phyloP scores from a whole-genome alignment of 2,797 vertebrate species.

The Mormyrops boulengeri region DNA sequence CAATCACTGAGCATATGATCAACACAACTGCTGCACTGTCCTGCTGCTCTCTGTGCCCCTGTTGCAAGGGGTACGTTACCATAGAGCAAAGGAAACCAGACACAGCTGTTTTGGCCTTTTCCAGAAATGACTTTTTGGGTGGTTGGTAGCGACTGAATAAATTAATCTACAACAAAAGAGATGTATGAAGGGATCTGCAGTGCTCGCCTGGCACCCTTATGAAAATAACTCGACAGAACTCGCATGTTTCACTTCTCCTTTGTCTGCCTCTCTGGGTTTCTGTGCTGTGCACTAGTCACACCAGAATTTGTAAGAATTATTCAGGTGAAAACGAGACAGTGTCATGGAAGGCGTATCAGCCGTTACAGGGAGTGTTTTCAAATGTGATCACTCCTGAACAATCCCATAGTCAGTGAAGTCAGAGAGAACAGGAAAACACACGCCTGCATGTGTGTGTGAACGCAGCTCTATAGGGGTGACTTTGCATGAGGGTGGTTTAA shows the following conservation, averaged over 20 bases:
- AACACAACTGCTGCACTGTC: not conserved
- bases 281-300: not conserved
- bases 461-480: not conserved
- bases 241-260: constrained; percentile 26
- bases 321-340: not conserved
- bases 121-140: not conserved
- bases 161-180: not conserved
- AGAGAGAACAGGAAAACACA: not conserved
- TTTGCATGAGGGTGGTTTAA: not conserved
- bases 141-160: not conserved
- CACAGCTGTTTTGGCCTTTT: not conserved
- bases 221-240: constrained; percentile 27
- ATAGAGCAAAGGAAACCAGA: not conserved
- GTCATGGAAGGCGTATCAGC: not conserved
- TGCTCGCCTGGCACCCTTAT: not conserved
- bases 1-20: constrained; percentile 10
- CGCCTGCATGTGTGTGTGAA: not conserved
- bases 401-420: not conserved
- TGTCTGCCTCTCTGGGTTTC: not conserved
- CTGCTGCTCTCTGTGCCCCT: not conserved
- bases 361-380: not conserved
- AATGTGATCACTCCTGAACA: not conserved
- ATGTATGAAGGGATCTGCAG: not conserved
- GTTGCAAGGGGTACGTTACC: not conserved
- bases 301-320: not conserved